Conservation (phyloP, 2,113 vertebrate genomes). For the Penelope pileata region DNA sequence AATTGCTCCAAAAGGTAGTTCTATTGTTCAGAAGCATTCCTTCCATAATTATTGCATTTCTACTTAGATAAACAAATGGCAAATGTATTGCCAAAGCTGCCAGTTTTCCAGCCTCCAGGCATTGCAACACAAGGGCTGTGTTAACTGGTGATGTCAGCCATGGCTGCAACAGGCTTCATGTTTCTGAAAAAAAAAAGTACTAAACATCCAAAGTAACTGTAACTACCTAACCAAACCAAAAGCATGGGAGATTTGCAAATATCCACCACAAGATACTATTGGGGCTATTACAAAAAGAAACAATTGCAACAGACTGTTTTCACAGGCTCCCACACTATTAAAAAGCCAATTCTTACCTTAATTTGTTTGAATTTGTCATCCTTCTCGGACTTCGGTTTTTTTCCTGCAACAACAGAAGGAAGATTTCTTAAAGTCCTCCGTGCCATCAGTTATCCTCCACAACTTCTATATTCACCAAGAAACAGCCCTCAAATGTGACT, state of each 20-base stretch:
- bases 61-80: conserved; percentile 27
- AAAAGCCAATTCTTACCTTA: conserved; percentile 76
- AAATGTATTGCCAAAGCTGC: neutral
- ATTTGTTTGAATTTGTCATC: conserved; percentile 82
- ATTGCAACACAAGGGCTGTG: conserved; percentile 13
- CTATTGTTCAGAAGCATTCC: conserved; percentile 27
- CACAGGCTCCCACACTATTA: neutral
- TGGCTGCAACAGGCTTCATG: neutral
- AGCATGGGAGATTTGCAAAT: neutral
- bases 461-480: neutral
- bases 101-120: conserved; percentile 54
- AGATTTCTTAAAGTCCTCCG: conserved; percentile 10
- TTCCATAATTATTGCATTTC: conserved; percentile 12
- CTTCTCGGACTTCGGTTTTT: conserved; percentile 82
- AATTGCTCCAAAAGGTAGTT: conserved; percentile 29
- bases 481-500: neutral
- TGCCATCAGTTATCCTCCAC: neutral
- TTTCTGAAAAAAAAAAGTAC: neutral
- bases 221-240: conserved; percentile 48
- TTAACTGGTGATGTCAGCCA: conserved; percentile 21
- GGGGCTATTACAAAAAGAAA: conserved; percentile 16
- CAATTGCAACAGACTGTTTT: conserved; percentile 1
- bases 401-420: conserved; percentile 75
- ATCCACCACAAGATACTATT: neutral
- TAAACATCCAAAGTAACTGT: neutral